A percentile compares a stretch with the other conserved stretches of the same genome.
These are phyloP conservation scores for Heptranchias perlo DNA, from an alignment of 2,113 vertebrate species.

Conservation along the genomic window DNA sequence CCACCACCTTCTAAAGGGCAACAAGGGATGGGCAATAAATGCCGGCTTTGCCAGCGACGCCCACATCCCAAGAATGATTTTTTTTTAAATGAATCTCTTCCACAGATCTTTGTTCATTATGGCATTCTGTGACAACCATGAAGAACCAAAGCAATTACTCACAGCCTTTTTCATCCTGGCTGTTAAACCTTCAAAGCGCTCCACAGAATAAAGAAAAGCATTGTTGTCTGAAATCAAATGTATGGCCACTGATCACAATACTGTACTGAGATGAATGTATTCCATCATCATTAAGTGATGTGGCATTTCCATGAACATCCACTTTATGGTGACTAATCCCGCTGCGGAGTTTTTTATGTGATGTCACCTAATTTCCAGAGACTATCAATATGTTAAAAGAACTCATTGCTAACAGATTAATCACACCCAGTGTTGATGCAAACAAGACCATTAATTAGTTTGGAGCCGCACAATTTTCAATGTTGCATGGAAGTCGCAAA, in stretches of 20 bases:
- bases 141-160: conserved; percentile 23
- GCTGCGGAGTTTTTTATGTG: neutral
- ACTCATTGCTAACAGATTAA: neutral
- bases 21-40: neutral
- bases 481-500: neutral
- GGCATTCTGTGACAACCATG: neutral
- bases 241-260: conserved; percentile 32
- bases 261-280: conserved; percentile 16
- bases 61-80: neutral
- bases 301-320: neutral
- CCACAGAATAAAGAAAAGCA: conserved; percentile 9
- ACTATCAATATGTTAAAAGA: neutral
- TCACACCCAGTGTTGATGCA: neutral
- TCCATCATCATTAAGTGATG: conserved; percentile 32
- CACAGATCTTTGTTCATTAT: conserved; percentile 27
- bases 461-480: neutral
- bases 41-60: neutral
- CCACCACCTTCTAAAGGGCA: neutral
- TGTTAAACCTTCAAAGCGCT: conserved; percentile 26
- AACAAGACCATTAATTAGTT: conserved; percentile 15
- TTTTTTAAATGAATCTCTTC: neutral
- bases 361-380: neutral
- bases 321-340: conserved; percentile 17
- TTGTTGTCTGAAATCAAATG: conserved; percentile 30
- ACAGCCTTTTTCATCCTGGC: neutral